Evolutionary conservation across 2,888 invertebrate species (phyloP).

Genomic region (Cheilosia vulpina): DNA sequence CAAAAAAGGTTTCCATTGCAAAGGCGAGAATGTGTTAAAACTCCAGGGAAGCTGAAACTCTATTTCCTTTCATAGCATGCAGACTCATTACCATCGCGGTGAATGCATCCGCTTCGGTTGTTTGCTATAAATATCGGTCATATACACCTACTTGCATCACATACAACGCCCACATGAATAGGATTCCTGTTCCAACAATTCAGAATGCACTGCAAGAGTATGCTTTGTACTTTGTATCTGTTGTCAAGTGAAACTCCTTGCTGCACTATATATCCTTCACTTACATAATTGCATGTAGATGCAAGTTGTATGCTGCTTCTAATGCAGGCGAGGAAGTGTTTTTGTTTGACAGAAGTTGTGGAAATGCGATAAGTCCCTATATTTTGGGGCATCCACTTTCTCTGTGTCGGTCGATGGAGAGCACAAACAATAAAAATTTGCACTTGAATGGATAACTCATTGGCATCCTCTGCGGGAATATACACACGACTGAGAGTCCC

Average conservation of each 20-base stretch:
- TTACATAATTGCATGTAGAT: constrained; percentile 29
- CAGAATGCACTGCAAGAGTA: neutral
- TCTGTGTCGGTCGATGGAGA: neutral
- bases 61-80: neutral
- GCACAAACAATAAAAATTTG: constrained; percentile 26
- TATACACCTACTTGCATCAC: neutral
- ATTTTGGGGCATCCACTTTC: constrained; percentile 13
- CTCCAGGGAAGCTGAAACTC: neutral
- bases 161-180: neutral
- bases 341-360: constrained; percentile 26
- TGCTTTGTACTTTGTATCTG: constrained; percentile 4
- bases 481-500: neutral
- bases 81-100: neutral
- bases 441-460: constrained; percentile 20
- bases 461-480: neutral
- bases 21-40: neutral
- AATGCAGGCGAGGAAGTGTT: neutral
- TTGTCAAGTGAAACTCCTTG: neutral
- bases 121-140: neutral
- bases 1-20: neutral
- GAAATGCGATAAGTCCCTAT: constrained; percentile 40
- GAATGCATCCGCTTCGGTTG: neutral
- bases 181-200: constrained; percentile 10
- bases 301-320: neutral
- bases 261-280: constrained; percentile 39